These are phyloP conservation scores for Ploceus nigricollis DNA, from an alignment of 2,113 vertebrate species.

Conservation along the genomic window DNA sequence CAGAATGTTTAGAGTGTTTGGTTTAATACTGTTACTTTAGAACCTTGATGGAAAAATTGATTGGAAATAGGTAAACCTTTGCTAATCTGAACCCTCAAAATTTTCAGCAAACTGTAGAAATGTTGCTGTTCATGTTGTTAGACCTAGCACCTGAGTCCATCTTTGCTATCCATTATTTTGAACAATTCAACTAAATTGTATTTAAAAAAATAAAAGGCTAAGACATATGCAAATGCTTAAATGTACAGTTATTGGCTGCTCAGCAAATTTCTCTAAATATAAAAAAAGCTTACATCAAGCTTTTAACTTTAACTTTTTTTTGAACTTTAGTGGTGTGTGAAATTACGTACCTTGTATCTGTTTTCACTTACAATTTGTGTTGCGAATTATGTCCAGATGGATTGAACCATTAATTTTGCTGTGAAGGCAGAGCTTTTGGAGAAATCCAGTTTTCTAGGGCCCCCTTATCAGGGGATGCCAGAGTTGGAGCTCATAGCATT, in stretches of 20 bases:
- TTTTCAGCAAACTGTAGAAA: background rate
- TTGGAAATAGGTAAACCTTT: background rate
- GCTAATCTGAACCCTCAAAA: background rate
- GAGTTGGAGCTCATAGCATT: background rate
- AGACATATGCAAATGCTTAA: background rate
- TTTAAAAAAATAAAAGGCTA: background rate
- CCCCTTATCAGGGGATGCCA: background rate
- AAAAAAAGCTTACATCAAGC: background rate
- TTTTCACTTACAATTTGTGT: background rate
- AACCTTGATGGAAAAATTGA: background rate
- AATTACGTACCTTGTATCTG: background rate
- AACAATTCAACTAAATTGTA: background rate
- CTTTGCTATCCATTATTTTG: background rate
- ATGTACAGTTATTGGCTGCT: background rate
- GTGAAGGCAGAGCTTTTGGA: background rate
- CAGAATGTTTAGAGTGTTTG: background rate
- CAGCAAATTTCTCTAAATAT: background rate
- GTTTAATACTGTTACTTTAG: background rate
- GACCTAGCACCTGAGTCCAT: background rate
- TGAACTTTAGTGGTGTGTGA: background rate
- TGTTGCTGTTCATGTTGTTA: background rate
- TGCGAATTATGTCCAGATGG: background rate
- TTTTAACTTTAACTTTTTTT: too few species aligned
- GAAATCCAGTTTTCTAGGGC: background rate
- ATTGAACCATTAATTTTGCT: background rate